Percentiles rank a stretch among this genome's conserved stretches.
These are phyloP conservation scores for Drosophila ananassae DNA, from an alignment of 1,140 invertebrate species.

Conservation along the genomic window DNA sequence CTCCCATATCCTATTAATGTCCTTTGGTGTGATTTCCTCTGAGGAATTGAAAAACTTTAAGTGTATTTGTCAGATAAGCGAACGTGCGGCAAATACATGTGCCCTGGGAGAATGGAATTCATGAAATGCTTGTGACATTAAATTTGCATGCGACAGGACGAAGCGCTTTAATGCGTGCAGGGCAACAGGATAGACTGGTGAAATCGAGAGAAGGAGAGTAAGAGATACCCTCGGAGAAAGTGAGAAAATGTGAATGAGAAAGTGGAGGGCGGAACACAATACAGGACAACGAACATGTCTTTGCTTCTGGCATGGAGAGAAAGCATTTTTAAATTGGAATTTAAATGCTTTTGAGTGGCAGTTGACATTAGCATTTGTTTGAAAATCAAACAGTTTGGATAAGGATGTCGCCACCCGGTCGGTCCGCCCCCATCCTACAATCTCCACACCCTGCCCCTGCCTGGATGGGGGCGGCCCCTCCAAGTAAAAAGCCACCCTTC, in stretches of 20 bases:
- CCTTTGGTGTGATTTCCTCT: too few relatives aligned
- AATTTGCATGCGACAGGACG: slow-evolving; percentile 44
- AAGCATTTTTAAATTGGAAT: slow-evolving; percentile 77
- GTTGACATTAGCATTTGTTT: slow-evolving; percentile 79
- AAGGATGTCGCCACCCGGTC: slow-evolving; percentile 27
- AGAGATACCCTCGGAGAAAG: slow-evolving; percentile 6
- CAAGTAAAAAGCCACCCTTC: neutral
- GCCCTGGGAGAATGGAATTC: neutral
- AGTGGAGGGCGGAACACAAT: neutral
- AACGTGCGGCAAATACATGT: neutral
- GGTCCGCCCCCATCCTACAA: neutral
- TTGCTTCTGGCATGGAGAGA: slow-evolving; percentile 61
- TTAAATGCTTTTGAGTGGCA: slow-evolving; percentile 77
- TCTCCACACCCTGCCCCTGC: neutral
- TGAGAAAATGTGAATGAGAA: slow-evolving; percentile 9
- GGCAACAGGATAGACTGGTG: neutral
- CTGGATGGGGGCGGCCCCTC: neutral
- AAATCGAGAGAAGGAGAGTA: neutral
- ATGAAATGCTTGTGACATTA: slow-evolving; percentile 45
- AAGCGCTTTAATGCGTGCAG: slow-evolving; percentile 38
- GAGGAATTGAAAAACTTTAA: slow-evolving; percentile 45
- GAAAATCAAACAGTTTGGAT: slow-evolving; percentile 53
- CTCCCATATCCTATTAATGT: too few relatives aligned
- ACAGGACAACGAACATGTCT: slow-evolving; percentile 65
- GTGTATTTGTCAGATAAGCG: neutral